Base-by-base conservation (phyloP, 1,140 invertebrate genomes). In the Brachionus paranguensis region DNA sequence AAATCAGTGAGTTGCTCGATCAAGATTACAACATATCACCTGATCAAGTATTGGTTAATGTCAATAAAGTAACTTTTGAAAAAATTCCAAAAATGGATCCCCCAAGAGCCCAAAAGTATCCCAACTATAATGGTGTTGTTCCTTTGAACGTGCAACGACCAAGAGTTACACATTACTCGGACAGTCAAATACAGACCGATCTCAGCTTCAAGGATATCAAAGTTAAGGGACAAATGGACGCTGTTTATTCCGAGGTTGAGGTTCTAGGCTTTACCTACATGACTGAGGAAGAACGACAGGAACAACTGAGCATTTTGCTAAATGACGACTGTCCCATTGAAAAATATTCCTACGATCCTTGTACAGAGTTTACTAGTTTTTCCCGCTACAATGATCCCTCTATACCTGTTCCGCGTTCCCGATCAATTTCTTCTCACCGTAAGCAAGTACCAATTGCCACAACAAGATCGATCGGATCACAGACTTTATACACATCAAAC, bases 1-100 rank as follows among this genome's bases (percentile, higher is more conserved):
- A 81, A 68, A 81, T 81, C 37, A 68, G 11, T 29, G 78, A 81
- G 14, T 17, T 81, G 14, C 78, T 81, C 10, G 78, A 81, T 11
- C 78, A 81, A 64, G 53, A 60, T 14, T 81, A 81, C 27, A 45
- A 41, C 14, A 45, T 81, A 45, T 68, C 64, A 45, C 53, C 53
- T 27, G 64, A 81, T 37, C 20, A 64, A 68, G 14, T 81, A 45
- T 27, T 76, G 20, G 27, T 33, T 53, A 76, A 76, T 50, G 45
- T 76, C 7, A 37, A 47, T 27, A 43, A 27, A 50, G 45, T 81
- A 37, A 60, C 10, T 10, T 64, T 81, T 60, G 37, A 64, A 8
- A 68, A 43, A 37, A 64, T 68, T n/a, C 50, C 55, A 41, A 81
- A 43, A 64, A 43, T 64, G 37, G 37, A 64, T 68, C 33, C 33